Conservation (phyloP, 64 coral and sea anemone species). For the Stichodactyla helianthus region DNA sequence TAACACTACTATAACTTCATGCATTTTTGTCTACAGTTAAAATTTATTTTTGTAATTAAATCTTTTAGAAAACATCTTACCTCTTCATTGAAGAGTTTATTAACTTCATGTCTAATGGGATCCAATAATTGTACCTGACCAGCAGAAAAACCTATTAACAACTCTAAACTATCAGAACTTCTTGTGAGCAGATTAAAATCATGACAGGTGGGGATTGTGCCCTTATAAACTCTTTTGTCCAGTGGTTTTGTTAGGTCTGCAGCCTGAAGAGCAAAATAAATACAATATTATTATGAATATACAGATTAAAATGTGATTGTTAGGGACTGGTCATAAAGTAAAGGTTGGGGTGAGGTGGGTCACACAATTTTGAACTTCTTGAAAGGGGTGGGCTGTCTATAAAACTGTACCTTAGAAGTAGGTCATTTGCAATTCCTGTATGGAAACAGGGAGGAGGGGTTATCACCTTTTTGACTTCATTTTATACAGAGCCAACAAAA, state of each 20-base stretch:
- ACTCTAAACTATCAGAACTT: constrained; percentile 79
- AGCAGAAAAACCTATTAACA: constrained; percentile 90
- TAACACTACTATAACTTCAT: no score
- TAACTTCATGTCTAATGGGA: constrained; percentile 91
- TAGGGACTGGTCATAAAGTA: no score
- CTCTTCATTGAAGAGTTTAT: constrained; percentile 96
- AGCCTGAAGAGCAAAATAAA: constrained; percentile 42
- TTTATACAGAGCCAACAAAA: no score
- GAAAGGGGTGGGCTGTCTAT: no score
- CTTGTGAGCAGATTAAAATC: constrained; percentile 94
- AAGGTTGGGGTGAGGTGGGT: no score
- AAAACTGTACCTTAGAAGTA: no score
- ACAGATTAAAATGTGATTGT: no score
- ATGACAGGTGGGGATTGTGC: constrained; percentile 93
- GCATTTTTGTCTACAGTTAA: no score
- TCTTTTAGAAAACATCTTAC: constrained; percentile 18
- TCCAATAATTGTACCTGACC: constrained; percentile 92
- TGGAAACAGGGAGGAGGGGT: no score
- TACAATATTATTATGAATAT: neutral
- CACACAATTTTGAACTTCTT: no score
- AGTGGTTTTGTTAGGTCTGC: constrained; percentile 95
- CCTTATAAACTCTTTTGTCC: constrained; percentile 92
- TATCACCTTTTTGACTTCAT: no score
- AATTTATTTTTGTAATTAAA: neutral
- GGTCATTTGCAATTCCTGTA: no score